Percentiles rank a stretch among this genome's conserved stretches.
Evolutionary conservation across 2,888 invertebrate genomes (phyloP).

Genomic region (Sussaba pulchella): DNA sequence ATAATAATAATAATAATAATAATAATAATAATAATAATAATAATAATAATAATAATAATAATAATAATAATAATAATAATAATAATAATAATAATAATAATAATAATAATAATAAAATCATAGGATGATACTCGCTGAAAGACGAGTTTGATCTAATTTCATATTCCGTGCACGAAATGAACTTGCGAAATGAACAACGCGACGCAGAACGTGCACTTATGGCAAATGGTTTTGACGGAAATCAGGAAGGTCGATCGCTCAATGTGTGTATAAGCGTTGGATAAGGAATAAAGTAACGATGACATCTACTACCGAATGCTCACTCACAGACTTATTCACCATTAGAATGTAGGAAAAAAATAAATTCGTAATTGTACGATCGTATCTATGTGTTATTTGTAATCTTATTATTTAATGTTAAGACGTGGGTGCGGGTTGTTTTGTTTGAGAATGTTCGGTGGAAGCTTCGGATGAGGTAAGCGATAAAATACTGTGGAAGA

Average conservation of each 20-base stretch:
- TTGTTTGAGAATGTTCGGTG: background rate
- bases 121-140: background rate
- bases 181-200: slow-evolving; percentile 6
- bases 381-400: background rate
- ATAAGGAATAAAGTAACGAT: background rate
- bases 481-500: background rate
- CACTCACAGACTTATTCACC: background rate
- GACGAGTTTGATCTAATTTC: slow-evolving; percentile 14
- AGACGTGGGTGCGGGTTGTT: background rate
- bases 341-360: background rate
- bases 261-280: slow-evolving; percentile 2
- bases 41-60: no score
- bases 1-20: no score
- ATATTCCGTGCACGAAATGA: slow-evolving; percentile 32
- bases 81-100: no score
- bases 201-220: background rate
- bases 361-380: background rate
- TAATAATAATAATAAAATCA: no score
- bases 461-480: background rate
- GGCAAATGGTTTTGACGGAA: background rate
- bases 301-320: background rate
- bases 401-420: background rate
- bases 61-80: no score
- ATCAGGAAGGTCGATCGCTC: slow-evolving; percentile 35
- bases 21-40: no score